Percentiles rank a stretch among this genome's conserved stretches.
Evolutionary conservation across 2,888 invertebrate species (phyloP).

Genomic region (Meteorus colon): DNA sequence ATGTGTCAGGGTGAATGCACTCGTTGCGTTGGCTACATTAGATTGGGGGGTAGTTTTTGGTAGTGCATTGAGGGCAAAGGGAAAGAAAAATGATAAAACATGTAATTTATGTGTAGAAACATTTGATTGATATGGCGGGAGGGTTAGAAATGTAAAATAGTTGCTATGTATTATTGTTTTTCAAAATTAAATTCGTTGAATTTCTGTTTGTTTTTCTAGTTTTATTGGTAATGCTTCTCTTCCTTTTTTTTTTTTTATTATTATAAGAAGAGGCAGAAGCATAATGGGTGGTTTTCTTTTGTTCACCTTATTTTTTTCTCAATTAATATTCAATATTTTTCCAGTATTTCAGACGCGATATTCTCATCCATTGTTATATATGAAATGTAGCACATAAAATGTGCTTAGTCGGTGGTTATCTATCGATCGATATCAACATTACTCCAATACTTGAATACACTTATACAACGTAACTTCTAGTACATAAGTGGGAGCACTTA

Average conservation of each 20-base stretch:
- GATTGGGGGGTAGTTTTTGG: neutral
- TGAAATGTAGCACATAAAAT: neutral
- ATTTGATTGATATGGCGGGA: no score
- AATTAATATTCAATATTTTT: neutral
- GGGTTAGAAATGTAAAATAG: no score
- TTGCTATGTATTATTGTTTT: no score
- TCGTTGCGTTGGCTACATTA: neutral
- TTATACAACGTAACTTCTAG: neutral
- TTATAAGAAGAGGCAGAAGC: no score
- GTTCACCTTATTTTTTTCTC: no score
- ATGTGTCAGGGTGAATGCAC: constrained; percentile 25
- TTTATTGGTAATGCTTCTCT: no score
- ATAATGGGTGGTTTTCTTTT: no score
- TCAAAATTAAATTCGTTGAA: no score
- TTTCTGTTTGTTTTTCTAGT: no score
- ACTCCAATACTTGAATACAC: neutral
- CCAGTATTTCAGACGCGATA: neutral
- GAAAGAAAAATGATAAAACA: neutral
- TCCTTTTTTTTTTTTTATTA: no score
- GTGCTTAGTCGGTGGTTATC: neutral
- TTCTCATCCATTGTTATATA: neutral
- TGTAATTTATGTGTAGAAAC: neutral
- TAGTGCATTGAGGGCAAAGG: neutral
- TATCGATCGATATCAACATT: neutral
- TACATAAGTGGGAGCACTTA: neutral